Conservation (phyloP, 2,113 vertebrate genomes). For the Callospermophilus lateralis region DNA sequence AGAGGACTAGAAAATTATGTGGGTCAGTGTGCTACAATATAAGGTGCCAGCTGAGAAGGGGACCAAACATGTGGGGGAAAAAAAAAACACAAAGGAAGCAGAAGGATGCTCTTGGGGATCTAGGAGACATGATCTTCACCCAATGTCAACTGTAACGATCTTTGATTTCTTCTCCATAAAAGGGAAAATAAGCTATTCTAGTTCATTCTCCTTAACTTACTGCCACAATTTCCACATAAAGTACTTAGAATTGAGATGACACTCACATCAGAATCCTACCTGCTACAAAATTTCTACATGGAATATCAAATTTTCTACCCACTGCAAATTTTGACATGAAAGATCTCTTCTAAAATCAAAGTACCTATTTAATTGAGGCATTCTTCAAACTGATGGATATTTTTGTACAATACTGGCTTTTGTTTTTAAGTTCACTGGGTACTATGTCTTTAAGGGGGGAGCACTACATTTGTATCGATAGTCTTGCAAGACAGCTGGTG, state of each 20-base stretch:
- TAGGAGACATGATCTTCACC: background rate
- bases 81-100: background rate
- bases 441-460: too few relatives aligned
- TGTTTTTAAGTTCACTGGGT: too few relatives aligned
- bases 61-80: background rate
- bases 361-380: too few relatives aligned
- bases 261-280: background rate
- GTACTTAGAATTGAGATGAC: background rate
- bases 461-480: too few relatives aligned
- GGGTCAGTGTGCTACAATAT: background rate
- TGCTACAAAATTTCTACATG: background rate
- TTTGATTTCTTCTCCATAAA: background rate
- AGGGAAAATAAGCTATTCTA: background rate
- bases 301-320: background rate
- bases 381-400: too few relatives aligned
- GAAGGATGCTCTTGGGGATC: rapidly evolving
- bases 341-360: background rate
- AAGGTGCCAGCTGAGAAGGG: background rate
- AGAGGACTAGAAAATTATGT: background rate
- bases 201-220: background rate
- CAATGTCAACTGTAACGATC: background rate
- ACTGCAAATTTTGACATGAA: too few relatives aligned
- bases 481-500: background rate
- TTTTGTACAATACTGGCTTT: too few relatives aligned
- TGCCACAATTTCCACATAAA: background rate